Evolutionary conservation across 2,797 vertebrate species (phyloP).

Genomic region (Aulostomus chinensis): DNA sequence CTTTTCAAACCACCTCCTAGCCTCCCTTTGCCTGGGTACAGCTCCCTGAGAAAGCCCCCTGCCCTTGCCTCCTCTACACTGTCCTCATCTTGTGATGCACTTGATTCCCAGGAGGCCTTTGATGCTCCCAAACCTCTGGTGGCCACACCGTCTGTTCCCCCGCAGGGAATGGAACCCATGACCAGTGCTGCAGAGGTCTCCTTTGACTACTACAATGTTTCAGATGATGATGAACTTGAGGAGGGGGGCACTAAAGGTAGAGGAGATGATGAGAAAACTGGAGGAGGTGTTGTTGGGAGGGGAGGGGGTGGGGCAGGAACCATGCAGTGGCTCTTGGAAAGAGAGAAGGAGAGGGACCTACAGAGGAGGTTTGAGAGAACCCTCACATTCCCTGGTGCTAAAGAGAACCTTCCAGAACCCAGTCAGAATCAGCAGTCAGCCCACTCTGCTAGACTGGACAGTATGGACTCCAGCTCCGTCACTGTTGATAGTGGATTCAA

Average conservation of each 20-base stretch:
- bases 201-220: slow-evolving; percentile 98
- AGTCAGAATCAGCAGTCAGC: slow-evolving; percentile 93
- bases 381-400: slow-evolving; percentile 91
- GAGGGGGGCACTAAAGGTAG: slow-evolving; percentile 83
- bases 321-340: slow-evolving; percentile 96
- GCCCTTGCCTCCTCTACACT: slow-evolving; percentile 39
- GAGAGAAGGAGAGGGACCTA: slow-evolving; percentile 94
- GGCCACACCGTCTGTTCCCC: slow-evolving; percentile 56
- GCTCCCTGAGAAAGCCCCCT: slow-evolving; percentile 84
- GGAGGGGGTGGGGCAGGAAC: slow-evolving; percentile 88
- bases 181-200: slow-evolving; percentile 86
- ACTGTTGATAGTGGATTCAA: slow-evolving; percentile 99
- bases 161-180: slow-evolving; percentile 76
- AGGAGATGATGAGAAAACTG: slow-evolving; percentile 85
- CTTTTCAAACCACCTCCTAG: slow-evolving; percentile 93
- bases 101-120: slow-evolving; percentile 88
- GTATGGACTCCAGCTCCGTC: slow-evolving; percentile 99
- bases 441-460: slow-evolving; percentile 95
- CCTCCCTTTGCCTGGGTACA: slow-evolving; percentile 84
- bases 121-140: slow-evolving; percentile 87
- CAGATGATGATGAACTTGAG: slow-evolving; percentile 94
- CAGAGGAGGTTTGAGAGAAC: slow-evolving; percentile 98
- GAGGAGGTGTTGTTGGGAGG: slow-evolving; percentile 59
- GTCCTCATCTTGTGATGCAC: slow-evolving; percentile 75
- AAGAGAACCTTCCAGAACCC: slow-evolving; percentile 80